Percentiles rank a stretch among this genome's conserved stretches.
phyloP scores from a whole-genome alignment of 1,140 invertebrate genomes.

The Drosophila truncata region DNA sequence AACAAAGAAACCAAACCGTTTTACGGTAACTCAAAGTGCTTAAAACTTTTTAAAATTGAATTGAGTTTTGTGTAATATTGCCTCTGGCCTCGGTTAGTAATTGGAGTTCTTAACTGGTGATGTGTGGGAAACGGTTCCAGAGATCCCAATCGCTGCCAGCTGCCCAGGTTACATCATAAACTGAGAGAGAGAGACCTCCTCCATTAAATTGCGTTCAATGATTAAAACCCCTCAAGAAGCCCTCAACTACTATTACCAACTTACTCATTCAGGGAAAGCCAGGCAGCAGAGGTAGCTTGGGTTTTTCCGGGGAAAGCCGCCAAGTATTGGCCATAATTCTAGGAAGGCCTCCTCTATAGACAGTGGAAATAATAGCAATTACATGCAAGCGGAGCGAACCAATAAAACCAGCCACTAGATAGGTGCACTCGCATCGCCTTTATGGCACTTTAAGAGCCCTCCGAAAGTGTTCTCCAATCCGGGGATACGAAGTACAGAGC shows the following conservation, averaged over 20 bases:
- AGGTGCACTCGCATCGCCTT: constrained; percentile 57
- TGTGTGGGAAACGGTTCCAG: constrained; percentile 23
- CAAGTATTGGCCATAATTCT: constrained; percentile 59
- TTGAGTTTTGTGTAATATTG: neutral
- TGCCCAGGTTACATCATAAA: constrained; percentile 36
- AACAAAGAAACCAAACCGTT: constrained; percentile 6
- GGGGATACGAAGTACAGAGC: constrained; percentile 24
- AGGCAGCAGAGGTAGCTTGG: neutral
- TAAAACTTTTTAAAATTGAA: constrained; percentile 4
- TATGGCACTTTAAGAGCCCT: constrained; percentile 74
- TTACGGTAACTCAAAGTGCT: constrained; percentile 1
- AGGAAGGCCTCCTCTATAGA: constrained; percentile 42
- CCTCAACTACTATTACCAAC: constrained; percentile 17
- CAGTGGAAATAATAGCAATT: constrained; percentile 73
- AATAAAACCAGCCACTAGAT: constrained; percentile 64
- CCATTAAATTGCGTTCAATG: constrained; percentile 54
- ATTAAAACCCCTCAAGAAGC: constrained; percentile 58
- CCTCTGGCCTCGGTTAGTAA: neutral
- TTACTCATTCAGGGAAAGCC: constrained; percentile 56
- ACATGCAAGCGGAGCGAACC: constrained; percentile 46
- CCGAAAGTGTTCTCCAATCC: constrained; percentile 30
- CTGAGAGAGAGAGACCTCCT: constrained; percentile 1
- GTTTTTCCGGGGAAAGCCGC: constrained; percentile 48
- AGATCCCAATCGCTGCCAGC: constrained; percentile 31
- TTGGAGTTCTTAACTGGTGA: constrained; percentile 3